These are phyloP conservation scores for Leptopilina myrica DNA, from an alignment of 2,888 invertebrate genomes.

Conservation along the genomic window DNA sequence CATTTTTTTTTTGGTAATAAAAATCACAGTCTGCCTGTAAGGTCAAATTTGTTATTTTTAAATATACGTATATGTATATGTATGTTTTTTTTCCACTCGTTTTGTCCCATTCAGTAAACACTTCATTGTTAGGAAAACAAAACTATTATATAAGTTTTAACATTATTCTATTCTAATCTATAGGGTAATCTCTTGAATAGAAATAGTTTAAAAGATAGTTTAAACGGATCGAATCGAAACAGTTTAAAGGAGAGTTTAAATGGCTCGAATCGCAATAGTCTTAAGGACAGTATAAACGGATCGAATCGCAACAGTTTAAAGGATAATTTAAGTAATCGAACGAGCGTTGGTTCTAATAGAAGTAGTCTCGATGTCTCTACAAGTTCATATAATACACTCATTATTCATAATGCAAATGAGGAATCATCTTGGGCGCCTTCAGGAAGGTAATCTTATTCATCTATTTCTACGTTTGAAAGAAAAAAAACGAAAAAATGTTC, in stretches of 20 bases:
- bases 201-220: conserved; percentile 73
- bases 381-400: conserved; percentile 89
- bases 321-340: conserved; percentile 81
- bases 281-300: conserved; percentile 75
- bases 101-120: background rate
- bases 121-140: conserved; percentile 15
- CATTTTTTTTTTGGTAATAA: background rate
- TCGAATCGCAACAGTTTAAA: conserved; percentile 78
- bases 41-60: too few species aligned
- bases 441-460: conserved; percentile 72
- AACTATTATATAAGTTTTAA: conserved; percentile 37
- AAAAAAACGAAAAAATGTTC: too few species aligned
- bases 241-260: conserved; percentile 74
- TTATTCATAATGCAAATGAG: conserved; percentile 86
- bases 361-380: conserved; percentile 86
- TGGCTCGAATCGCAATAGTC: conserved; percentile 74
- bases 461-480: too few species aligned
- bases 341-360: conserved; percentile 82
- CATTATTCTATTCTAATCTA: conserved; percentile 11
- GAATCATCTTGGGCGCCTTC: conserved; percentile 84
- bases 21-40: too few species aligned
- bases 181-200: conserved; percentile 73
- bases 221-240: conserved; percentile 73
- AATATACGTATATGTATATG: background rate
- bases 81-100: background rate